Evolutionary conservation across 1,140 invertebrate genomes (phyloP).

Genomic region (Lanistes nyassanus): DNA sequence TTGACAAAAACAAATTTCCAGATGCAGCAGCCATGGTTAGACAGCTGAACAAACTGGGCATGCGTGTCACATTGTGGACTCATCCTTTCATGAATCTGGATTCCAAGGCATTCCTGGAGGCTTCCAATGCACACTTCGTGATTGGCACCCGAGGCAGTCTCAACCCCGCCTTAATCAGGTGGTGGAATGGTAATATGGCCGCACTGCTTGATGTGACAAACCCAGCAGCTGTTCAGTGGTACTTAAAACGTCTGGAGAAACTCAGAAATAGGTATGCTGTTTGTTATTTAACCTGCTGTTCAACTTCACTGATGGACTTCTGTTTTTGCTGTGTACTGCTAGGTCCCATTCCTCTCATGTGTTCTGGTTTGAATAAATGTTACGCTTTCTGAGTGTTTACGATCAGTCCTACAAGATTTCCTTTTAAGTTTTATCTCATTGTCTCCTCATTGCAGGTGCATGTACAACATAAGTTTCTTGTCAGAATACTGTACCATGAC

Average conservation of each 20-base stretch:
- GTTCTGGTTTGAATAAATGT: too few relatives aligned
- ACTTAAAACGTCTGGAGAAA: constrained; percentile 71
- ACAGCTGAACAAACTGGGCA: constrained; percentile 75
- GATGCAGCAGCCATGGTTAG: constrained; percentile 73
- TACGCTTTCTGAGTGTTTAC: too few relatives aligned
- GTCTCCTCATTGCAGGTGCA: too few relatives aligned
- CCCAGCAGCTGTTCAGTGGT: constrained; percentile 75
- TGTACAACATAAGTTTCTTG: too few relatives aligned
- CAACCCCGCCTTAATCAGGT: constrained; percentile 72
- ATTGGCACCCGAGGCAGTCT: constrained; percentile 66
- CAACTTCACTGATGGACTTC: too few relatives aligned
- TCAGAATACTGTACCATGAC: too few relatives aligned
- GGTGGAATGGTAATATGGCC: constrained; percentile 85
- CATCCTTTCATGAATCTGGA: constrained; percentile 90
- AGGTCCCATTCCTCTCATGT: too few relatives aligned
- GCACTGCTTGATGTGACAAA: constrained; percentile 59
- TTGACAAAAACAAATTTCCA: constrained; percentile 80
- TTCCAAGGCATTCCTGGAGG: constrained; percentile 73
- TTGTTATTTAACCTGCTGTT: background rate
- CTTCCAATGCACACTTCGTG: constrained; percentile 46
- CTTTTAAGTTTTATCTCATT: too few relatives aligned
- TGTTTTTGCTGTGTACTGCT: too few relatives aligned
- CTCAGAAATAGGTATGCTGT: constrained; percentile 73
- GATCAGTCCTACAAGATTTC: too few relatives aligned
- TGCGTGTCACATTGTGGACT: constrained; percentile 86